Percentiles rank a stretch among this genome's conserved stretches.
These are phyloP conservation scores for Amphipyra tragopoginis DNA, from an alignment of 2,888 invertebrate species.

Conservation along the genomic window DNA sequence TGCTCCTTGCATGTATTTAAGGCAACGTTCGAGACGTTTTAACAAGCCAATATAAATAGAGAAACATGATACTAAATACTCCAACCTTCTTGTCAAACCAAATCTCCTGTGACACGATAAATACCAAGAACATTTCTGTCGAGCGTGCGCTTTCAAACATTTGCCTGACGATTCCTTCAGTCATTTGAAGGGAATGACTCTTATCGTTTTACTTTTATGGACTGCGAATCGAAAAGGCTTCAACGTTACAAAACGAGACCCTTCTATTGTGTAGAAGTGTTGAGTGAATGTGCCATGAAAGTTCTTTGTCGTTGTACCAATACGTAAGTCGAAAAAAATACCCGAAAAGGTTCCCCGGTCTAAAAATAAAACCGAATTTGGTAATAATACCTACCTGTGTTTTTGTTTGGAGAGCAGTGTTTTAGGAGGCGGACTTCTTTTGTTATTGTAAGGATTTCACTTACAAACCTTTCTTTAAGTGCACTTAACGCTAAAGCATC, in stretches of 20 bases:
- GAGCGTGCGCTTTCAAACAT: conserved; percentile 72
- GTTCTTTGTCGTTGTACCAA: conserved; percentile 75
- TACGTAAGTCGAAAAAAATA: conserved; percentile 69
- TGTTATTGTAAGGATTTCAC: conserved; percentile 44
- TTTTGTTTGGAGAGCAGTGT: conserved; percentile 46
- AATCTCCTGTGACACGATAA: conserved; percentile 78
- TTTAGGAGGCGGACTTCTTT: conserved; percentile 40
- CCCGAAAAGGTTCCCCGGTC: conserved; percentile 50
- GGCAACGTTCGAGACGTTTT: conserved; percentile 66
- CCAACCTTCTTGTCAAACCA: conserved; percentile 72
- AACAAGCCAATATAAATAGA: conserved; percentile 75
- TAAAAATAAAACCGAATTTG: conserved; percentile 59
- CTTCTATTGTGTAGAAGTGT: conserved; percentile 83
- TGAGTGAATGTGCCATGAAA: conserved; percentile 79
- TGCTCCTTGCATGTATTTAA: conserved; percentile 78
- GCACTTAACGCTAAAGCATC: conserved; percentile 46
- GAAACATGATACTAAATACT: conserved; percentile 78
- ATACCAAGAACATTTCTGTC: conserved; percentile 66
- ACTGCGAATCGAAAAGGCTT: conserved; percentile 85
- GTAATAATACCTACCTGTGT: conserved; percentile 49
- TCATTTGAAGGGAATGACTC: conserved; percentile 84
- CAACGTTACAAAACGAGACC: conserved; percentile 83
- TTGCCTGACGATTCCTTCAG: conserved; percentile 79
- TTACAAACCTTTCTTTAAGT: conserved; percentile 45
- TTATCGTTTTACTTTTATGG: conserved; percentile 87